These are phyloP conservation scores for Ageneiosus marmoratus DNA, from an alignment of 2,113 vertebrate genomes.

Conservation along the genomic window DNA sequence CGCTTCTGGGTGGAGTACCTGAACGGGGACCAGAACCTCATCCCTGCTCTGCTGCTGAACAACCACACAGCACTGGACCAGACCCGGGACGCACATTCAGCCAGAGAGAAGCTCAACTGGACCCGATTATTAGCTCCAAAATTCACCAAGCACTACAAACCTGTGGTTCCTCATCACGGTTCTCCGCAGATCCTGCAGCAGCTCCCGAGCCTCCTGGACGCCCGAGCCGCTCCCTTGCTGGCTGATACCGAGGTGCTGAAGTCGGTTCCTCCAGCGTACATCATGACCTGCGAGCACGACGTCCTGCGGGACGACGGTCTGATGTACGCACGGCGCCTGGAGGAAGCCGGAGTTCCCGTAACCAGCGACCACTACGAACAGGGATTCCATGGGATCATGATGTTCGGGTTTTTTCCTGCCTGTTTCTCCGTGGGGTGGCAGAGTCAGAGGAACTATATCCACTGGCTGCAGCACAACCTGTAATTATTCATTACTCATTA, in stretches of 20 bases:
- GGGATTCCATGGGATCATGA: conserved; percentile 93
- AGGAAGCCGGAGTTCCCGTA: conserved; percentile 81
- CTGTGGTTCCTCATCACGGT: conserved; percentile 72
- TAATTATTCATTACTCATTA: conserved; percentile 57
- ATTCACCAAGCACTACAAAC: conserved; percentile 80
- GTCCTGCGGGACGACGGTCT: conserved; percentile 90
- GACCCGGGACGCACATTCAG: conserved; percentile 56
- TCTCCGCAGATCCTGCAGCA: conserved; percentile 67
- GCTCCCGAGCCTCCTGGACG: conserved; percentile 82
- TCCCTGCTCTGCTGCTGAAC: conserved; percentile 81
- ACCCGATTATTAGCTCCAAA: conserved; percentile 74
- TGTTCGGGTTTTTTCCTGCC: conserved; percentile 83
- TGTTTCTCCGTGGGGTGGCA: conserved; percentile 79
- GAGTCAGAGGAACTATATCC: conserved; percentile 83
- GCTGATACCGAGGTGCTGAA: conserved; percentile 76
- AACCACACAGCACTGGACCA: conserved; percentile 87
- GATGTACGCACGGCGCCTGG: conserved; percentile 87
- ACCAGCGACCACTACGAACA: conserved; percentile 88
- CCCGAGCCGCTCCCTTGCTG: conserved; percentile 81
- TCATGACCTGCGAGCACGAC: conserved; percentile 93
- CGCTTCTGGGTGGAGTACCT: conserved; percentile 91
- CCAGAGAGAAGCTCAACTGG: conserved; percentile 81
- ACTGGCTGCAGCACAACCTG: conserved; percentile 88
- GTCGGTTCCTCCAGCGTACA: conserved; percentile 82
- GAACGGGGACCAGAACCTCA: conserved; percentile 75